Conservation (phyloP, 1,140 invertebrate species). For the Matsumurasca onukii region DNA sequence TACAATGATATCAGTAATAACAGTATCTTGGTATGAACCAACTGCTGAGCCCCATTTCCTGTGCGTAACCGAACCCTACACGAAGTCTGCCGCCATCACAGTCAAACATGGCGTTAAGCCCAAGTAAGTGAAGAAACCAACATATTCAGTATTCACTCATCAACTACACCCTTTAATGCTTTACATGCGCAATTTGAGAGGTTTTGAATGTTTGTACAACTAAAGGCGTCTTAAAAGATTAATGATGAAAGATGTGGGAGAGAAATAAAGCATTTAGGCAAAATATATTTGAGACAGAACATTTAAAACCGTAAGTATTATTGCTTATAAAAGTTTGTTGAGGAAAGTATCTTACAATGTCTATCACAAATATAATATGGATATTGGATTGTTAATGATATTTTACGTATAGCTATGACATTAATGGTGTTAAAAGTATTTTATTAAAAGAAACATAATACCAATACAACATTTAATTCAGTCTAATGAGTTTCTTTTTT, state of each 20-base stretch:
- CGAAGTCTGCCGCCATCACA: constrained; percentile 13
- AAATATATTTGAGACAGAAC: background rate
- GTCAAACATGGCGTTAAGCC: background rate
- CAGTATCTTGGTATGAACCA: background rate
- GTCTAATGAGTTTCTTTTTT: too few relatives aligned
- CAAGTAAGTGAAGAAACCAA: background rate
- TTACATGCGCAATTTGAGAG: background rate
- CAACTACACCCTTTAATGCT: background rate
- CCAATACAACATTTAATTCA: too few relatives aligned
- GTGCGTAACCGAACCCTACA: background rate
- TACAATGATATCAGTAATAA: constrained; percentile 23
- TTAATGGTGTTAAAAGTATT: too few relatives aligned
- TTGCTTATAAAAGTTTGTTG: too few relatives aligned
- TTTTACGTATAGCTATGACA: too few relatives aligned
- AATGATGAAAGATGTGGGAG: background rate
- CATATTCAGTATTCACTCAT: background rate
- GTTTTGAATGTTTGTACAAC: background rate
- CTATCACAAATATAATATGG: too few relatives aligned
- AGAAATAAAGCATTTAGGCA: background rate
- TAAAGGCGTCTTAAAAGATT: background rate
- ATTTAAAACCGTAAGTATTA: too few relatives aligned
- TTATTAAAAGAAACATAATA: too few relatives aligned
- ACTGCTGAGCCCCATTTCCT: background rate
- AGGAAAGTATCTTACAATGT: too few relatives aligned
- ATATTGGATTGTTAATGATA: too few relatives aligned